Conservation (phyloP, 2,113 vertebrate species). For the Zootoca vivipara region DNA sequence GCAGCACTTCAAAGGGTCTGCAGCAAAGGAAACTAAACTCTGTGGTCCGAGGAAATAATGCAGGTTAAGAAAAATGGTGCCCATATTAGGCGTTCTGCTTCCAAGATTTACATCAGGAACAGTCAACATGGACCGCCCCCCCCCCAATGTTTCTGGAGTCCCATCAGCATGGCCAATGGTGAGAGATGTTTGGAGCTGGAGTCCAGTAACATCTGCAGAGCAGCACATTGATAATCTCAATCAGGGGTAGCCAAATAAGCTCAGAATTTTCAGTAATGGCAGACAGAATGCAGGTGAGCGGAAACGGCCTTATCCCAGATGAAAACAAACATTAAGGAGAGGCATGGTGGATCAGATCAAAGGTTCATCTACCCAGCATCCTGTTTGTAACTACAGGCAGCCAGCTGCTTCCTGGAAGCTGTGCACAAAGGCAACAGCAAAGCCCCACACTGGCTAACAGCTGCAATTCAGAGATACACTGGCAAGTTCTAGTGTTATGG, state of each 20-base stretch:
- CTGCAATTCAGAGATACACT: no score
- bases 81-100: not conserved
- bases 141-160: no score
- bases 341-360: not conserved
- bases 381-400: not conserved
- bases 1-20: no score
- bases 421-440: no score
- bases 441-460: no score
- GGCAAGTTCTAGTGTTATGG: not conserved
- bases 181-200: no score
- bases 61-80: not conserved
- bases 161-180: no score
- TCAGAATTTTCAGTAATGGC: not conserved
- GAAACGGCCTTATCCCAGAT: not conserved
- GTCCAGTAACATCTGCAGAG: no score
- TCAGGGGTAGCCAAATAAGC: not conserved
- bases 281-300: not conserved
- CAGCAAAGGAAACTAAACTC: no score
- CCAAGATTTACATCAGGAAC: not conserved
- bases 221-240: no score
- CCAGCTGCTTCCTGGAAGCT: not conserved
- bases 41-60: not conserved
- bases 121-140: no score
- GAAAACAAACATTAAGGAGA: not conserved
- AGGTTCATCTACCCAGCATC: not conserved